Conservation (phyloP, 2,113 vertebrate genomes). For the Neotoma lepida region DNA sequence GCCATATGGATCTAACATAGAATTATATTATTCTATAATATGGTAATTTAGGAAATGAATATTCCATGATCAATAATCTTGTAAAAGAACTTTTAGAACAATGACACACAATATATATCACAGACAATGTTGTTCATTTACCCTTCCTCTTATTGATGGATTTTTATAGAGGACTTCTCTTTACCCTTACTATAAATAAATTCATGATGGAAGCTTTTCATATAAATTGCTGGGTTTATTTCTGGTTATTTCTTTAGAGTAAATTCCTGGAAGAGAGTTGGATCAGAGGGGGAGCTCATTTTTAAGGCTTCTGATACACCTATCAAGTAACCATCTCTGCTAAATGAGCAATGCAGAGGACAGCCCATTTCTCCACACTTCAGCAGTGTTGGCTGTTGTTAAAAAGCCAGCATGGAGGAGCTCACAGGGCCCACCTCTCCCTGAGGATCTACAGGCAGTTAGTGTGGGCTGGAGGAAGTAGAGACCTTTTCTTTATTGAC, state of each 20-base stretch:
- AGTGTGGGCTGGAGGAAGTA: neutral
- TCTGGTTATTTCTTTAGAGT: slow-evolving; percentile 60
- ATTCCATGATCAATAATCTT: slow-evolving; percentile 30
- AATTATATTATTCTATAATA: slow-evolving; percentile 3
- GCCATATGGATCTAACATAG: neutral
- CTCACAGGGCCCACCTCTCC: neutral
- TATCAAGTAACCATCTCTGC: neutral
- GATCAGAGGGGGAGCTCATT: neutral
- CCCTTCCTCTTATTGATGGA: neutral
- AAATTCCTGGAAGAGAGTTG: slow-evolving; percentile 55
- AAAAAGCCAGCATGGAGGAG: neutral
- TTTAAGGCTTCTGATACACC: neutral
- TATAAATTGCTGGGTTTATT: slow-evolving; percentile 47
- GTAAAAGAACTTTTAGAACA: slow-evolving; percentile 19
- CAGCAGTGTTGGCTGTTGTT: neutral
- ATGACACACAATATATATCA: neutral
- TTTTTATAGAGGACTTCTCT: slow-evolving; percentile 56
- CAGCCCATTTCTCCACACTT: neutral
- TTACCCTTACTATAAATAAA: slow-evolving; percentile 51
- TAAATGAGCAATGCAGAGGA: neutral
- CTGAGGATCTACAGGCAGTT: neutral
- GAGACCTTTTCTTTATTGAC: neutral
- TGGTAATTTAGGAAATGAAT: slow-evolving; percentile 32
- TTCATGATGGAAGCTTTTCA: slow-evolving; percentile 36
- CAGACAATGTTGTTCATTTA: slow-evolving; percentile 4